A percentile compares a stretch with the other conserved stretches of the same genome.
These are phyloP conservation scores for Meiosimyza platycephala DNA, from an alignment of 2,888 invertebrate species.

Conservation along the genomic window DNA sequence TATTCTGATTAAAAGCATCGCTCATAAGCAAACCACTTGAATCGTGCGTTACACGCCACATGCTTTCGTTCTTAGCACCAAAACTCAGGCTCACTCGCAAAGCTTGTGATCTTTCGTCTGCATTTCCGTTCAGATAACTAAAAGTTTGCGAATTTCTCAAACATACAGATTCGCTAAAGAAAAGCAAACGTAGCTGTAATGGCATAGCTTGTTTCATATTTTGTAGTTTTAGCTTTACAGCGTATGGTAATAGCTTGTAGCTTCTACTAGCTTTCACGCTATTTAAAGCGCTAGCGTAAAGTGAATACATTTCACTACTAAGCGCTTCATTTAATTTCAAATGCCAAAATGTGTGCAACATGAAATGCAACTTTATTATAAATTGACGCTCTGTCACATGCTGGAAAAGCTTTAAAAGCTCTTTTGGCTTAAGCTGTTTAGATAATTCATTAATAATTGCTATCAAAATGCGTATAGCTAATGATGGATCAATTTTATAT, in stretches of 20 bases:
- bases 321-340: constrained; percentile 41
- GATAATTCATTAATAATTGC: neutral
- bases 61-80: constrained; percentile 48
- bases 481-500: neutral
- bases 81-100: constrained; percentile 30
- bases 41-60: constrained; percentile 44
- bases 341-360: constrained; percentile 51
- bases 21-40: neutral
- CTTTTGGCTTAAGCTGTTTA: neutral
- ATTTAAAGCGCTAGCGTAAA: neutral
- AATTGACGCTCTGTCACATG: no score
- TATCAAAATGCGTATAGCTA: neutral
- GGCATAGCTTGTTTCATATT: constrained; percentile 54
- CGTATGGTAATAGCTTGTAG: constrained; percentile 25
- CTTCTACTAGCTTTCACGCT: constrained; percentile 23
- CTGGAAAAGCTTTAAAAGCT: constrained; percentile 3
- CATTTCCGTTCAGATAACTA: neutral
- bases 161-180: constrained; percentile 47
- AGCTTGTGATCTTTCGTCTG: neutral
- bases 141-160: constrained; percentile 42
- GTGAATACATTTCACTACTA: neutral
- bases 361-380: constrained; percentile 43
- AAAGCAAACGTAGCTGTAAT: constrained; percentile 38
- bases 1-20: neutral
- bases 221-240: constrained; percentile 42